Percentiles rank a stretch among this genome's conserved stretches.
Conservation (phyloP, 2,797 vertebrate species). For the Accipiter fasciatus region DNA sequence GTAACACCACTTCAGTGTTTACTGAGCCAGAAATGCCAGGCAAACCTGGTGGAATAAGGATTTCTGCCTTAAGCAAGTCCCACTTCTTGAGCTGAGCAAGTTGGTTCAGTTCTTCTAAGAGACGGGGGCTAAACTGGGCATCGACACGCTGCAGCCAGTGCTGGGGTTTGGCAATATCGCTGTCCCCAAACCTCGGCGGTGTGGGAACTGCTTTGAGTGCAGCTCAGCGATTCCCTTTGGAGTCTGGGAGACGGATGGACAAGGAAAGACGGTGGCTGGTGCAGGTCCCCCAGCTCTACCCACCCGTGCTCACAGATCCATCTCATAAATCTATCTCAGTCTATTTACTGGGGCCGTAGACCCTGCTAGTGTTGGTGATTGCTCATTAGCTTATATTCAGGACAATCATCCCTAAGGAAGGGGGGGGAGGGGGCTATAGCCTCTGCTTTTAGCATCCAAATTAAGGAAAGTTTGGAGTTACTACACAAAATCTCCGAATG, state of each 20-base stretch:
- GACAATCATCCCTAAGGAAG: not conserved
- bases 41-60: not conserved
- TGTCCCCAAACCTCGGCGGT: accelerated
- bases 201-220: accelerated
- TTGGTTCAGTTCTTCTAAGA: not conserved
- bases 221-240: accelerated
- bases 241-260: not conserved
- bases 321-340: not conserved
- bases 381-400: constrained; percentile 15
- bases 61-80: not conserved
- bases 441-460: constrained; percentile 1
- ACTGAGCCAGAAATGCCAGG: not conserved
- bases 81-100: not conserved
- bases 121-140: not conserved
- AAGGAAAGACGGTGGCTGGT: not conserved
- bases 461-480: not conserved
- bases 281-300: not conserved
- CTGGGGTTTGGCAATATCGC: not conserved
- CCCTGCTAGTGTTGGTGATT: not conserved
- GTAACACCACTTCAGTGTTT: not conserved
- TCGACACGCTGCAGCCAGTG: accelerated
- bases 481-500: not conserved
- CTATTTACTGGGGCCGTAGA: not conserved
- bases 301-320: accelerated
- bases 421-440: not conserved